Evolutionary conservation across 2,113 vertebrate species (phyloP).

Genomic region (Pelecanoides urinatrix): DNA sequence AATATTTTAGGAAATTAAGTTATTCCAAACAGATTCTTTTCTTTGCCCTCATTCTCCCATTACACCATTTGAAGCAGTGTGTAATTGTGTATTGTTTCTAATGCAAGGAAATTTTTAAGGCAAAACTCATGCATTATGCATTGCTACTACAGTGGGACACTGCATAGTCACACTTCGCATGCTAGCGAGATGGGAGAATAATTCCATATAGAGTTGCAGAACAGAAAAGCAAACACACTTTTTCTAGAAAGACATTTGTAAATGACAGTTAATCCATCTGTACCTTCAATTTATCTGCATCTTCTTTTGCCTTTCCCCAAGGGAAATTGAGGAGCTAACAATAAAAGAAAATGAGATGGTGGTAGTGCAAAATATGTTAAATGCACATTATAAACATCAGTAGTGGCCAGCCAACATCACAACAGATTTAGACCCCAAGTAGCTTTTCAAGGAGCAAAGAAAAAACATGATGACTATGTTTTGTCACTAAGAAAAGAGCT

Average conservation of each 20-base stretch:
- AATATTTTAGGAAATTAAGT: constrained; percentile 57
- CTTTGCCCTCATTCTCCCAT: background rate
- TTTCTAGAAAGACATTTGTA: background rate
- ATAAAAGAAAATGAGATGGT: background rate
- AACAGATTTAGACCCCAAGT: background rate
- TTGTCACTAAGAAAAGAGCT: background rate
- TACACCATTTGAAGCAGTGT: background rate
- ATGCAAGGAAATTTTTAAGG: constrained; percentile 36
- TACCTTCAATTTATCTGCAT: background rate
- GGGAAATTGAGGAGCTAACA: background rate
- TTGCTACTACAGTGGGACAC: background rate
- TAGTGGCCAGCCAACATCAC: background rate
- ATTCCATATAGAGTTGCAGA: constrained; percentile 30
- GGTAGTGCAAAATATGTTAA: background rate
- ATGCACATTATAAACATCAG: background rate
- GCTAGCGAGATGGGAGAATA: constrained; percentile 35
- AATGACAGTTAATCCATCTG: background rate
- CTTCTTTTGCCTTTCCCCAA: background rate
- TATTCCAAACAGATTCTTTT: constrained; percentile 31
- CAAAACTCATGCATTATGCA: constrained; percentile 42
- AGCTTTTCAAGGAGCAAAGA: background rate
- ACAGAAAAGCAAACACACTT: background rate
- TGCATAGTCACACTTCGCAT: background rate
- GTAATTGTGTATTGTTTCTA: constrained; percentile 47
- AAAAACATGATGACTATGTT: background rate